Percentiles rank a stretch among this genome's conserved stretches.
Conservation (phyloP, 2,888 invertebrate genomes). For the Gibbula magus region DNA sequence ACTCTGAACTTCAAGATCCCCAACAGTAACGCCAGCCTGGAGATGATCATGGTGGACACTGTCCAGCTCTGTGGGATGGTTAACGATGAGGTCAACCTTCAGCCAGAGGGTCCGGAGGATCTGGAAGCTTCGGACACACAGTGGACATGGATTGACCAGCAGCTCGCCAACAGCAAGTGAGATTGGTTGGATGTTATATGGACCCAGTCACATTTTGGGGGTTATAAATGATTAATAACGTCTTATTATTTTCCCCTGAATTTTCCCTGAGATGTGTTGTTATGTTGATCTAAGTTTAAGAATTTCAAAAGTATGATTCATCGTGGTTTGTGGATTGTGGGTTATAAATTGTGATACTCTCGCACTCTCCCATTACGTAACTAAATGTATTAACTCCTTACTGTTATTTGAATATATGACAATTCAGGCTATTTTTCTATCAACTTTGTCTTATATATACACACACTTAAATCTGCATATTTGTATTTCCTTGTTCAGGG, state of each 20-base stretch:
- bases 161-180: slow-evolving; percentile 69
- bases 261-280: too few relatives aligned
- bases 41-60: slow-evolving; percentile 77
- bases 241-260: too few relatives aligned
- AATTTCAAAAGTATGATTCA: too few relatives aligned
- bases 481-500: slow-evolving; percentile 52
- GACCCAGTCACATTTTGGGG: too few relatives aligned
- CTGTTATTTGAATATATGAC: too few relatives aligned
- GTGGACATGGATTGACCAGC: slow-evolving; percentile 74
- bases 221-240: too few relatives aligned
- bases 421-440: not conserved
- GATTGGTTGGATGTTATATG: too few relatives aligned
- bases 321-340: too few relatives aligned
- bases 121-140: slow-evolving; percentile 64
- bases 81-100: slow-evolving; percentile 54
- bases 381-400: too few relatives aligned
- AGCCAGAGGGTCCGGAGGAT: slow-evolving; percentile 62
- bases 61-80: slow-evolving; percentile 76
- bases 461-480: not conserved
- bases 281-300: too few relatives aligned
- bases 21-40: slow-evolving; percentile 64
- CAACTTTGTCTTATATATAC: not conserved
- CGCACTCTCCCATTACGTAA: too few relatives aligned
- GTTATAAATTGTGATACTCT: too few relatives aligned
- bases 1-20: slow-evolving; percentile 67